phyloP scores from a whole-genome alignment of 1,140 invertebrate genomes.

The Pachyrhynchus sulphureomaculatus region DNA sequence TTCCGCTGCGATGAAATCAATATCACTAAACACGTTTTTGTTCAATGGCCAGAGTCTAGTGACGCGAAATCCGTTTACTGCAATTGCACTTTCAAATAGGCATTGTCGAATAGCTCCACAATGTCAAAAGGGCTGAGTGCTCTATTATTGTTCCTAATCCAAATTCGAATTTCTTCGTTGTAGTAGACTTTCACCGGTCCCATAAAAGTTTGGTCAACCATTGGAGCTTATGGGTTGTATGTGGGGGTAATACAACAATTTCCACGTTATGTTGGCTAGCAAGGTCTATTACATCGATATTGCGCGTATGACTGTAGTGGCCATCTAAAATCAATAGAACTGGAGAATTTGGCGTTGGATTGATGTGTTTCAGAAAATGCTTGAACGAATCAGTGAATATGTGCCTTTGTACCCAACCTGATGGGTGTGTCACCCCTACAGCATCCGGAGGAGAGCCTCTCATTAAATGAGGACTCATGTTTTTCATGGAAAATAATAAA shows the following conservation, averaged over 20 bases:
- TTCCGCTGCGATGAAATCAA: too few relatives aligned
- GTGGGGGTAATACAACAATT: slow-evolving; percentile 22
- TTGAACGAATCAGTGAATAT: too few relatives aligned
- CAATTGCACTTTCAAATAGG: too few relatives aligned
- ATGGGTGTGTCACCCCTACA: slow-evolving; percentile 26
- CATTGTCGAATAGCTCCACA: too few relatives aligned
- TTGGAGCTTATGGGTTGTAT: background rate
- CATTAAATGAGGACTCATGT: slow-evolving; percentile 16
- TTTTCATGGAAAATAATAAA: slow-evolving; percentile 29
- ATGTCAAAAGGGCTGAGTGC: too few relatives aligned
- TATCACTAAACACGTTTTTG: too few relatives aligned
- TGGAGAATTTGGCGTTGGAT: slow-evolving; percentile 11
- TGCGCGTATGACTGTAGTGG: slow-evolving; percentile 22
- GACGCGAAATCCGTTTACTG: too few relatives aligned
- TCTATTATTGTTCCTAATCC: too few relatives aligned
- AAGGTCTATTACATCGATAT: slow-evolving; percentile 23
- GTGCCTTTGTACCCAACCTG: slow-evolving; percentile 28
- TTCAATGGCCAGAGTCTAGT: too few relatives aligned
- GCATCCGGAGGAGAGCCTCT: slow-evolving; percentile 33
- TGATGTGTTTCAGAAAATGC: slow-evolving; percentile 23
- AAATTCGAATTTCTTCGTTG: too few relatives aligned
- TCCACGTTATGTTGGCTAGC: slow-evolving; percentile 20
- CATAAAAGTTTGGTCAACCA: too few relatives aligned
- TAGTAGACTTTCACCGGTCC: too few relatives aligned
- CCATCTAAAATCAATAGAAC: slow-evolving; percentile 20